Evolutionary conservation across 2,113 vertebrate genomes (phyloP), one percentile per base, ranked within the genome.

Genomic region (Panthera tigris): DNA sequence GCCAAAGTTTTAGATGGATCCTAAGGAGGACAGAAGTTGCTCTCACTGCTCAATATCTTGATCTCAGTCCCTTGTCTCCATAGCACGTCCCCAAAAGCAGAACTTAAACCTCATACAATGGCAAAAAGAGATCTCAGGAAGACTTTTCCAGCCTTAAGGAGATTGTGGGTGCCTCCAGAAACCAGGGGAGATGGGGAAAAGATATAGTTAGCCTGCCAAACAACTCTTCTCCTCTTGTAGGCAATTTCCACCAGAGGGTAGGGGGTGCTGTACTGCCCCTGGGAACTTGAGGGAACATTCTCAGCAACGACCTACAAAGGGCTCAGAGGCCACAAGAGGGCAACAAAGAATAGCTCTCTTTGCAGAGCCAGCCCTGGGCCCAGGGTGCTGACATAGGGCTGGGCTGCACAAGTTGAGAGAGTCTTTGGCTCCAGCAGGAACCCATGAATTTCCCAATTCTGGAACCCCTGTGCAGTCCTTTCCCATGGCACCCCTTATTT

Each of bases 161-260:
- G 50, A 3, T 50, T 3, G 13, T 50, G 50, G 1, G 13, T 50
- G 50, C 13, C 50, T 50, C 50, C 50, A 50, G 50, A 45, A 45
- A 45, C 45, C 45, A 9, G 45, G 45, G 7, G 45, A 45, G 1
- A 45, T 45, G 7, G 45, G 45, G 45, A 45, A 45, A 45, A 45
- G 50, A 65, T n/a, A 39, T 15, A 1, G 13, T 36, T 69, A 41
- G 63, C 87, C 36, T 69, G 82, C 15, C 33, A 2, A 45, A 91
- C 23, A 81, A n/a, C 6, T 16, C 11, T 73, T 84, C 91, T 94
- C 95, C 96, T 93, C 93, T 97, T 83, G 94, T 29, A 79, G 1
- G 0, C 39, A 45, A 80, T 57, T 14, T 95, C 97, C 97, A 98
- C 95, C 95, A 98, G 97, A 89, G 94, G 97, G 97, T 95, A 12